A percentile compares a stretch with the other conserved stretches of the same genome.
phyloP scores from a whole-genome alignment of 2,113 vertebrate species.

The Pomatorhinus ruficollis region DNA sequence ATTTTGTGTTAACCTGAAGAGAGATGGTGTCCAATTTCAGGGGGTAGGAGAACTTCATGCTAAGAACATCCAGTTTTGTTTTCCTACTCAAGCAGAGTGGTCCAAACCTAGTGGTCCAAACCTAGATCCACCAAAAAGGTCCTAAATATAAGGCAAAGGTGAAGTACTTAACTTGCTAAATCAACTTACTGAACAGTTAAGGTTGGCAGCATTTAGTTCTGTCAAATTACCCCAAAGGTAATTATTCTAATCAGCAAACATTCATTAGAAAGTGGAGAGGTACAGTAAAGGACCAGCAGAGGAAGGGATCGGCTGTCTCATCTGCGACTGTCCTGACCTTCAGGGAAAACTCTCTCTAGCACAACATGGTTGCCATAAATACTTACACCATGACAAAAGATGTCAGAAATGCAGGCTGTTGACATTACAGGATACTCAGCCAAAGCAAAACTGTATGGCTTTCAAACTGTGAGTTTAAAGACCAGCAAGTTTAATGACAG shows the following conservation, averaged over 20 bases:
- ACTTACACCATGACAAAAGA: conserved; percentile 21
- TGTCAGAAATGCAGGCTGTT: conserved; percentile 9
- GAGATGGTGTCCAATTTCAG: not conserved
- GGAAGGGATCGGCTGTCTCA: not conserved
- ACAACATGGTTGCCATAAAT: not conserved
- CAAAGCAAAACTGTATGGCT: not conserved
- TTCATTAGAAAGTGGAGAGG: not conserved
- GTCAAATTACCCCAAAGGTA: not conserved
- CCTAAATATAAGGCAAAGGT: not conserved
- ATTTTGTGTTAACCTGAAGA: not conserved
- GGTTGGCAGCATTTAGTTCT: not conserved
- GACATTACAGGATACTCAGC: not conserved
- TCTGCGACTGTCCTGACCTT: conserved; percentile 17
- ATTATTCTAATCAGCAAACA: not conserved
- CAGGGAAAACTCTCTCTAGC: not conserved
- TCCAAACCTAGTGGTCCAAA: not conserved
- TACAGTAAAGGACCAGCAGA: not conserved
- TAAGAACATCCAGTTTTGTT: not conserved
- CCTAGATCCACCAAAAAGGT: not conserved
- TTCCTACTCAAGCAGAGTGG: not conserved
- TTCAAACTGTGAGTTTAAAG: not conserved
- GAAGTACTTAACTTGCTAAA: not conserved
- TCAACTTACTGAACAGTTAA: not conserved
- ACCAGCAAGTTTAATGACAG: not conserved
- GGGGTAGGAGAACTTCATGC: not conserved